These are phyloP conservation scores for Ammospiza caudacuta DNA, from an alignment of 2,113 vertebrate species.

Conservation along the genomic window DNA sequence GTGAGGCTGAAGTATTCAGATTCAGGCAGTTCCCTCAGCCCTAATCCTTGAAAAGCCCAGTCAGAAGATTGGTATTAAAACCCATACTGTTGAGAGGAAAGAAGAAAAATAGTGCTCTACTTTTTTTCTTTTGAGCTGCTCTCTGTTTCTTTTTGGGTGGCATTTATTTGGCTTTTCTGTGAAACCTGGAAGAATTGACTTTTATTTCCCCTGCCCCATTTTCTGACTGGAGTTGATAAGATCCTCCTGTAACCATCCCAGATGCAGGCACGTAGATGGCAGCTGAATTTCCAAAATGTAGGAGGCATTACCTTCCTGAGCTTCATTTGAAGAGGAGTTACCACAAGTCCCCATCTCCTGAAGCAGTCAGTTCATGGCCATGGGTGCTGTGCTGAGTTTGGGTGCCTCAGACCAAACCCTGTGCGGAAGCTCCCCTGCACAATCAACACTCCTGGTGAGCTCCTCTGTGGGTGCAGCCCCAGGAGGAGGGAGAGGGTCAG, in stretches of 20 bases:
- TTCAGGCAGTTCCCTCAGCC: background rate
- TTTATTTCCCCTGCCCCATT: background rate
- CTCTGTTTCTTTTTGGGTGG: background rate
- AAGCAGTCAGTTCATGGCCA: fast-evolving
- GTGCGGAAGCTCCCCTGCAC: background rate
- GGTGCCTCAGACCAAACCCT: background rate
- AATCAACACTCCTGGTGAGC: fast-evolving
- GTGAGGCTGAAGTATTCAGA: background rate
- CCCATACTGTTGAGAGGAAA: background rate
- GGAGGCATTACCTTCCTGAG: background rate
- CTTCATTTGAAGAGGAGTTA: background rate
- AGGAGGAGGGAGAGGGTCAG: background rate
- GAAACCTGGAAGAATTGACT: background rate
- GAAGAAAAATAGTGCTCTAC: background rate
- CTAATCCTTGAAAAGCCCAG: background rate
- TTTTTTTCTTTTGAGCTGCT: background rate
- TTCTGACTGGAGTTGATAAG: background rate
- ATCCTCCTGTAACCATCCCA: background rate
- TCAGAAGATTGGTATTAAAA: background rate
- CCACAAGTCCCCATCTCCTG: background rate
- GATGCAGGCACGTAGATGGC: background rate
- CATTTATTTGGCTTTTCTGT: background rate
- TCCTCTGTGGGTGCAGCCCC: background rate
- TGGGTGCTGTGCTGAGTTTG: background rate
- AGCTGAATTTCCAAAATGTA: background rate